phyloP scores from a whole-genome alignment of 2,888 invertebrate species.

The Odontothrips loti region DNA sequence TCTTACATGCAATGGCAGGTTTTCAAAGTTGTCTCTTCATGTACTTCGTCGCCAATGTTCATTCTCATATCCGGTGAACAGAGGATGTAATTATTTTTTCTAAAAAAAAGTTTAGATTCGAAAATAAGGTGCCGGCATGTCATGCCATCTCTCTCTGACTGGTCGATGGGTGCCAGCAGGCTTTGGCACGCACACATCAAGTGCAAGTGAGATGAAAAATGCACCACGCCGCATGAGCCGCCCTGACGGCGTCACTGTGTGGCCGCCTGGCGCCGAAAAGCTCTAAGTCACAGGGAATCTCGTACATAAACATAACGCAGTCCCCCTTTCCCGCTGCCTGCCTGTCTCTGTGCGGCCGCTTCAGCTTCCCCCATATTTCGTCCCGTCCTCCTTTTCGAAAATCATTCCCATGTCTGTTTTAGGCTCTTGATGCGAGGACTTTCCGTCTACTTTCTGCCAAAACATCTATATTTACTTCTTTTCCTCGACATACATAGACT shows the following conservation, averaged over 20 bases:
- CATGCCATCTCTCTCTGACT: background rate
- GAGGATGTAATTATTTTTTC: no score
- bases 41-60: no score
- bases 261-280: background rate
- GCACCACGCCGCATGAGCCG: background rate
- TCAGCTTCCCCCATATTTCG: background rate
- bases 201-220: constrained; percentile 14
- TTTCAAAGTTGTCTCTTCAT: no score
- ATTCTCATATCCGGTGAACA: no score
- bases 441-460: no score
- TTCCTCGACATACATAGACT: no score
- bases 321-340: no score
- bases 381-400: background rate
- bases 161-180: background rate
- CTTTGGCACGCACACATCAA: constrained; percentile 4
- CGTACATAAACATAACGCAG: background rate
- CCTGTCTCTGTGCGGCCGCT: background rate
- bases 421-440: no score
- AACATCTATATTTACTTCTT: no score
- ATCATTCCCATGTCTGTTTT: background rate
- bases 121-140: no score
- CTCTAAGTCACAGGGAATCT: background rate
- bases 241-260: background rate
- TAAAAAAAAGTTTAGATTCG: no score
- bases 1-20: no score